Evolutionary conservation across 2,113 vertebrate genomes (phyloP).

Genomic region (Leucopsar rothschildi): DNA sequence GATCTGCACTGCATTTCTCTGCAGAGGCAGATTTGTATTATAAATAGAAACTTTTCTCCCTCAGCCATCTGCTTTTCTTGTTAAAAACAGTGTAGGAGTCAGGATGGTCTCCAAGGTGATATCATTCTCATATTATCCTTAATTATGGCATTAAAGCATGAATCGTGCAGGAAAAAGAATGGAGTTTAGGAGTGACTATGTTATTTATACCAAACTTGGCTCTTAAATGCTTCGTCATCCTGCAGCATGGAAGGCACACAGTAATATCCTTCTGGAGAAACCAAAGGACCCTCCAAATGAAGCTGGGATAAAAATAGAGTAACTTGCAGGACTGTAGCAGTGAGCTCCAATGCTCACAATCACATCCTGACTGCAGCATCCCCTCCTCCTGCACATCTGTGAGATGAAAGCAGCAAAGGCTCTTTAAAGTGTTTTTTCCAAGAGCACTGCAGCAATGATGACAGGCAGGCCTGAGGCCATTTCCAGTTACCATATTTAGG

Average conservation of each 20-base stretch:
- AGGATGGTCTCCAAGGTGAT: slow-evolving; percentile 2
- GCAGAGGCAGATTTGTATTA: neutral
- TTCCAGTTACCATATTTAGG: neutral
- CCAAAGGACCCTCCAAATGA: neutral
- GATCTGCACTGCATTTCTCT: neutral
- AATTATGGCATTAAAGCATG: neutral
- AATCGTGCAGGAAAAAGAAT: neutral
- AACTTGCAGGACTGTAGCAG: neutral
- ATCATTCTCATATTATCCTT: neutral
- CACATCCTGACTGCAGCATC: neutral
- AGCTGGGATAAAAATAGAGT: slow-evolving; percentile 32
- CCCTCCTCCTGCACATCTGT: neutral
- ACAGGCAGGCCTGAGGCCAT: neutral
- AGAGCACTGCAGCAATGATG: neutral
- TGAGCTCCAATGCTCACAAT: neutral
- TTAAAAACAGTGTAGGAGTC: neutral
- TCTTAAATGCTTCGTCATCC: slow-evolving; percentile 4
- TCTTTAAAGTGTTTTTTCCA: neutral
- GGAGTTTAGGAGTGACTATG: neutral
- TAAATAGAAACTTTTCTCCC: neutral
- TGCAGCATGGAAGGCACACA: neutral
- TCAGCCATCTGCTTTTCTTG: slow-evolving; percentile 13
- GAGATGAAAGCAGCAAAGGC: neutral
- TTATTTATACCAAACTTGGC: neutral
- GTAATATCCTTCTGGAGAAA: neutral